Conservation (phyloP, 2,888 invertebrate genomes). For the Drosophila austrosaltans region DNA sequence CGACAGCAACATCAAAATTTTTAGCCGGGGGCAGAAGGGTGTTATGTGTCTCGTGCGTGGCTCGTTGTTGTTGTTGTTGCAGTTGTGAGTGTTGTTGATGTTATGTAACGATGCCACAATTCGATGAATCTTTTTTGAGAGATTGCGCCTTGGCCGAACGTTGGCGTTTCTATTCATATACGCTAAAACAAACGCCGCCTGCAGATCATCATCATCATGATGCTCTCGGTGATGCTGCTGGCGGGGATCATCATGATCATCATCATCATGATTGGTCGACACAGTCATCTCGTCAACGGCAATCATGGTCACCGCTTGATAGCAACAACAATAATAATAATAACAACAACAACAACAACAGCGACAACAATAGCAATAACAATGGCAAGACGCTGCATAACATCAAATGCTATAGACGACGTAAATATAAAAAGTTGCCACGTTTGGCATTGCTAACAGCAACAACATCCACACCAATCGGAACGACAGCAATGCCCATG, state of each 20-base stretch:
- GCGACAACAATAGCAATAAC: constrained; percentile 26
- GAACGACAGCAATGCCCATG: constrained; percentile 45
- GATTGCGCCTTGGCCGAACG: constrained; percentile 80
- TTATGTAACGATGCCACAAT: constrained; percentile 82
- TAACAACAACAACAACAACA: constrained; percentile 31
- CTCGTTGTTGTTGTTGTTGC: neutral
- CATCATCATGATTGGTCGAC: constrained; percentile 2
- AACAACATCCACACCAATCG: neutral
- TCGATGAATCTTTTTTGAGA: constrained; percentile 82
- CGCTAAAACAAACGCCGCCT: constrained; percentile 55
- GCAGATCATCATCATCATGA: constrained; percentile 7
- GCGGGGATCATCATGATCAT: constrained; percentile 7
- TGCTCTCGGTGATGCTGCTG: too few relatives aligned
- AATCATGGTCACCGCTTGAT: constrained; percentile 57
- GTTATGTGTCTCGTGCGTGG: constrained; percentile 13
- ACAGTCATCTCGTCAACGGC: constrained; percentile 21
- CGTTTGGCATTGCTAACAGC: constrained; percentile 64
- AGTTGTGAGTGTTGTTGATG: constrained; percentile 14
- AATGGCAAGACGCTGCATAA: constrained; percentile 61
- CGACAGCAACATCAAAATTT: neutral
- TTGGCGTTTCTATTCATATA: constrained; percentile 78
- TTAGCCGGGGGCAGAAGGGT: constrained; percentile 4
- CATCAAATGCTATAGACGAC: constrained; percentile 73
- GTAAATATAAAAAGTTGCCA: constrained; percentile 73
- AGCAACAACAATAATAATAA: constrained; percentile 52